A percentile compares a stretch with the other conserved stretches of the same genome.
Conservation (phyloP, 2,888 invertebrate species). For the Cataglyphis livida region DNA sequence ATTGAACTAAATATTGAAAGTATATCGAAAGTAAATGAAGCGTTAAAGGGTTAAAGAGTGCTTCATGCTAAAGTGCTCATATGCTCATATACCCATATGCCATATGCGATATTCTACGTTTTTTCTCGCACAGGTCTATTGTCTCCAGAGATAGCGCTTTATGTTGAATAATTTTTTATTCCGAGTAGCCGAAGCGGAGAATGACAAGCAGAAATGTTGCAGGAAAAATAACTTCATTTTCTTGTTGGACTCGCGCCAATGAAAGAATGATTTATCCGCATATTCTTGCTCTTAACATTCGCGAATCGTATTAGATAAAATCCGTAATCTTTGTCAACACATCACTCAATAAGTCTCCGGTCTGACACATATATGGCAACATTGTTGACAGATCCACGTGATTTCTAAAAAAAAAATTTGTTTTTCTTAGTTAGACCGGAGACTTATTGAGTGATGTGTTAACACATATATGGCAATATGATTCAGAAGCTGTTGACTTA, state of each 20-base stretch:
- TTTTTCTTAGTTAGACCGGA: too few species aligned
- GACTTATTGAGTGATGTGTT: too few species aligned
- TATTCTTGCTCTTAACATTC: not conserved
- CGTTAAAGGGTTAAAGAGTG: constrained; percentile 16
- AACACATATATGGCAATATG: not conserved
- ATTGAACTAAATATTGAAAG: not conserved
- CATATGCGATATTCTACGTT: not conserved
- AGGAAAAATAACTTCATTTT: constrained; percentile 57
- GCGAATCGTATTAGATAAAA: constrained; percentile 9
- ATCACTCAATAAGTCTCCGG: too few species aligned
- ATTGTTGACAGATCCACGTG: too few species aligned
- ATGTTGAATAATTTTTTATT: constrained; percentile 39
- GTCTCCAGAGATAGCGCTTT: not conserved
- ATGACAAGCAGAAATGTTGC: not conserved
- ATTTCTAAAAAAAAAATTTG: too few species aligned
- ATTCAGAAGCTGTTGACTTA: not conserved
- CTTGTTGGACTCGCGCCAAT: constrained; percentile 63
- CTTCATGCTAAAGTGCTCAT: not conserved
- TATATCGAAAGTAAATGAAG: not conserved
- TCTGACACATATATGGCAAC: not conserved
- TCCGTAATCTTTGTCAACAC: not conserved
- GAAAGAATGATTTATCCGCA: constrained; percentile 36
- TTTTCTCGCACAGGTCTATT: not conserved
- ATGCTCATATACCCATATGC: too few species aligned
- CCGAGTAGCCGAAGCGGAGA: not conserved